Evolutionary conservation across 2,113 vertebrate genomes (phyloP), one percentile per base, ranked within the genome.

Genomic region (Sinocyclocheilus anophthalmus): DNA sequence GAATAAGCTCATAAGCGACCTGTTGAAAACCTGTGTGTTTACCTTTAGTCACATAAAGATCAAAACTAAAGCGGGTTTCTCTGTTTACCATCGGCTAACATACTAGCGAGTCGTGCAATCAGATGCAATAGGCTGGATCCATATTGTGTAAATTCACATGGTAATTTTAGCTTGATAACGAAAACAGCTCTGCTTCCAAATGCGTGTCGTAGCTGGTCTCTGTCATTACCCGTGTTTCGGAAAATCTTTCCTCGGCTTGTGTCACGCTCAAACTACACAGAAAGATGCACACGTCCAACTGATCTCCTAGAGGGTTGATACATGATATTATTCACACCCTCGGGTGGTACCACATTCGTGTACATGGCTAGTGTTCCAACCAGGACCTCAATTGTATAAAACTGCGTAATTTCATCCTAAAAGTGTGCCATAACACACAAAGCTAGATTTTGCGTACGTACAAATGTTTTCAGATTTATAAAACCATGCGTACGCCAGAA

Each of bases 31-130:
- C 18, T 57, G 20, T 45, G 22, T 55, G 24, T 63, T 75, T 84
- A 80, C 72, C 67, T 85, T 55, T 72, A 55, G 48, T 26, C n/a
- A 76, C n/a, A 84, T 1, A 39, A 75, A 73, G 33, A 84, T 75
- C 69, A 75, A 75, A 84, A 33, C 22, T 18, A 65, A 55, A 53
- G 30, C 18, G 3, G 13, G 11, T 61, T 67, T 85, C 8, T 13
- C 48, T 67, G 24, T 72, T 26, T 59, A 48, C 76, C 65, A 79
- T 72, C 63, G 72, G 63, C 50, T 80, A 73, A 72, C 33, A 59
- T n/a, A 37, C 33, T 45, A 22, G n/a, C 59, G 48, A 16, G n/a
- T 30, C 37, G n/a, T 11, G 37, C 61, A 48, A 20, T 65, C 6
- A 45, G 78, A n/a, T 30, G 22, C 20, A n/a, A 48, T 18, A 45